phyloP scores from a whole-genome alignment of 2,888 invertebrate genomes.

The Oligia strigilis region DNA sequence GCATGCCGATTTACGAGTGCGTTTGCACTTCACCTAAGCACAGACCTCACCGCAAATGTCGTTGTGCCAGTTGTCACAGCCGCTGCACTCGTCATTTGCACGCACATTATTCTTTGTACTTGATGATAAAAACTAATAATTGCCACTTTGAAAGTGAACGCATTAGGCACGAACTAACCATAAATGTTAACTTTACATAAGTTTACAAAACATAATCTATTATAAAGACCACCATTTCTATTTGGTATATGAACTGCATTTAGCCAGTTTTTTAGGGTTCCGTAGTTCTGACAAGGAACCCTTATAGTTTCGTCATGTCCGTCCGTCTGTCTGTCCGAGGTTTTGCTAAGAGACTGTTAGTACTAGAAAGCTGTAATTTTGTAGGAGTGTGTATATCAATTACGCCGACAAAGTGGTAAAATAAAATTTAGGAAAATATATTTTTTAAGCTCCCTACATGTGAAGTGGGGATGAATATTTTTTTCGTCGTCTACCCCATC shows the following conservation, averaged over 20 bases:
- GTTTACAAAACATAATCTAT: not conserved
- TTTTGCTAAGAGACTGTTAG: too few relatives aligned
- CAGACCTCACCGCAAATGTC: slow-evolving; percentile 60
- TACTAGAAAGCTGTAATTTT: too few relatives aligned
- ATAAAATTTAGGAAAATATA: too few relatives aligned
- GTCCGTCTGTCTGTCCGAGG: too few relatives aligned
- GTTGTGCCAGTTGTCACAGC: slow-evolving; percentile 69
- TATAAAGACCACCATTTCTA: not conserved
- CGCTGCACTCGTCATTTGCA: slow-evolving; percentile 58
- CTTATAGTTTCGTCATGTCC: too few relatives aligned
- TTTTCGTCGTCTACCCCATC: too few relatives aligned
- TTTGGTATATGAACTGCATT: not conserved
- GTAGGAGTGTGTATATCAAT: too few relatives aligned
- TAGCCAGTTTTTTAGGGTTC: not conserved
- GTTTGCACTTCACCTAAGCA: slow-evolving; percentile 60
- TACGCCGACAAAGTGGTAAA: too few relatives aligned
- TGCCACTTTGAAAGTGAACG: slow-evolving; percentile 53
- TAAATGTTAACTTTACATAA: slow-evolving; percentile 12
- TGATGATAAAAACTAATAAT: slow-evolving; percentile 58
- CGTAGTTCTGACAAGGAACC: too few relatives aligned
- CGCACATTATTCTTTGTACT: slow-evolving; percentile 55
- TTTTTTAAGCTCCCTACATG: accelerated
- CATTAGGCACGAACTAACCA: slow-evolving; percentile 53
- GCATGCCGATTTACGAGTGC: slow-evolving; percentile 57
- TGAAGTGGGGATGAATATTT: too few relatives aligned